Percentiles rank a stretch among this genome's conserved stretches.
Conservation (phyloP, 2,113 vertebrate genomes). For the Aix galericulata region DNA sequence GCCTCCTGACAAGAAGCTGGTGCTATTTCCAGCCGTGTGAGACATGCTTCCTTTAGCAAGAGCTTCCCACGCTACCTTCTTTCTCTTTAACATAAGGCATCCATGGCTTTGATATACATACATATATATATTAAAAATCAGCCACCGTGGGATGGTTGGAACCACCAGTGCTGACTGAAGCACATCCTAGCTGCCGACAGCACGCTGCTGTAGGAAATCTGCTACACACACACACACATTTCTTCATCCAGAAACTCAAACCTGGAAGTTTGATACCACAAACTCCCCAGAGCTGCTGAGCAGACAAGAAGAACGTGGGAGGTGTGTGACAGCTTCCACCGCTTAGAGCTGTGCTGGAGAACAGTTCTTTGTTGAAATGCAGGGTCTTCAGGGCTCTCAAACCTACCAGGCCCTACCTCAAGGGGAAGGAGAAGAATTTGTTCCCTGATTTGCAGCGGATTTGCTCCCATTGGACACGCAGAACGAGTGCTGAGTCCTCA, state of each 20-base stretch:
- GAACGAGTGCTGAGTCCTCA: slow-evolving; percentile 80
- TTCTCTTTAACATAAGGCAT: slow-evolving; percentile 17
- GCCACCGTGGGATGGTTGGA: neutral
- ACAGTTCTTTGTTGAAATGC: rapidly evolving
- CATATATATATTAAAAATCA: neutral
- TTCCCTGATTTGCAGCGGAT: slow-evolving; percentile 91
- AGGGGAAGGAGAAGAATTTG: slow-evolving; percentile 87
- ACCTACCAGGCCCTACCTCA: slow-evolving; percentile 57
- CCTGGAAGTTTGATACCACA: neutral
- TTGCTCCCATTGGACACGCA: slow-evolving; percentile 79
- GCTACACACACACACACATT: neutral
- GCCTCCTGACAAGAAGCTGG: neutral
- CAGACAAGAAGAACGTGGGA: neutral
- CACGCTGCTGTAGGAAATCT: neutral
- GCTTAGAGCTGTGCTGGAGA: neutral
- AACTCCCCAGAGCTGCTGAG: neutral
- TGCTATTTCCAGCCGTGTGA: neutral
- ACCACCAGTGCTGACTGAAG: neutral
- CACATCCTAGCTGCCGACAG: neutral
- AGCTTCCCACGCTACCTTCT: slow-evolving; percentile 24
- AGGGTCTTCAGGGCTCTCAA: neutral
- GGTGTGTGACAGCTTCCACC: neutral
- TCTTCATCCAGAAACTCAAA: slow-evolving; percentile 1
- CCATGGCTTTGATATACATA: neutral
- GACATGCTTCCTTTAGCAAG: neutral